phyloP scores from a whole-genome alignment of 2,888 invertebrate species.

The Steinernema scapterisci region DNA sequence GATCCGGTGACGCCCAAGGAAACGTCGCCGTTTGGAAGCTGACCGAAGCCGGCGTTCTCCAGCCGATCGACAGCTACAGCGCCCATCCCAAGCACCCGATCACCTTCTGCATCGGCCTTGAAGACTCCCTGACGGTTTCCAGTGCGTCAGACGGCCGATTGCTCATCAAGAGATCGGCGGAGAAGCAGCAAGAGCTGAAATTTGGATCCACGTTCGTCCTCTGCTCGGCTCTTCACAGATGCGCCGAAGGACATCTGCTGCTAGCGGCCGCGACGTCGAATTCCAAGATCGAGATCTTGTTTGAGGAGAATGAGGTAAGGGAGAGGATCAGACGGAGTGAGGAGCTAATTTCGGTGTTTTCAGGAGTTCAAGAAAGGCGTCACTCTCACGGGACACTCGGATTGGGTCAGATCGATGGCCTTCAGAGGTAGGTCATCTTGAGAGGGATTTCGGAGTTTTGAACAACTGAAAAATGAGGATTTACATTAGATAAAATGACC shows the following conservation, averaged over 20 bases:
- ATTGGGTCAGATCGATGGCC: conserved; percentile 56
- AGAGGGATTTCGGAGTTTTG: no score
- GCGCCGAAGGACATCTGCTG: neutral
- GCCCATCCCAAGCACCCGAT: conserved; percentile 17
- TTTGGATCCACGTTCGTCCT: conserved; percentile 25
- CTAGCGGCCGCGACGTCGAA: conserved; percentile 53
- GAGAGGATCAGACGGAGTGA: no score
- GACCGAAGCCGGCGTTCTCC: neutral
- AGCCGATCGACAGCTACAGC: neutral
- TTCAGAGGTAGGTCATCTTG: conserved; percentile 46
- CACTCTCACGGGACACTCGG: conserved; percentile 50
- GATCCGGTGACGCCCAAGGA: neutral
- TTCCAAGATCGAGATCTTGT: conserved; percentile 49
- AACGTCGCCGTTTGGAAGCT: conserved; percentile 3
- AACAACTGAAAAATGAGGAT: no score
- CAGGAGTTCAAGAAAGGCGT: conserved; percentile 39
- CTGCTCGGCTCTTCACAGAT: conserved; percentile 8
- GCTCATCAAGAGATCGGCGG: neutral
- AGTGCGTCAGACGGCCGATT: neutral
- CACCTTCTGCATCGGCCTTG: neutral
- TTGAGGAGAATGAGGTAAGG: neutral
- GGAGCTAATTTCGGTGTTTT: neutral
- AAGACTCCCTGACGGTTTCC: neutral
- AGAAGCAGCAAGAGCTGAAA: conserved; percentile 5
- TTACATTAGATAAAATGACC: no score